Evolutionary conservation across 2,113 vertebrate genomes (phyloP).

Genomic region (Hyperoodon ampullatus): DNA sequence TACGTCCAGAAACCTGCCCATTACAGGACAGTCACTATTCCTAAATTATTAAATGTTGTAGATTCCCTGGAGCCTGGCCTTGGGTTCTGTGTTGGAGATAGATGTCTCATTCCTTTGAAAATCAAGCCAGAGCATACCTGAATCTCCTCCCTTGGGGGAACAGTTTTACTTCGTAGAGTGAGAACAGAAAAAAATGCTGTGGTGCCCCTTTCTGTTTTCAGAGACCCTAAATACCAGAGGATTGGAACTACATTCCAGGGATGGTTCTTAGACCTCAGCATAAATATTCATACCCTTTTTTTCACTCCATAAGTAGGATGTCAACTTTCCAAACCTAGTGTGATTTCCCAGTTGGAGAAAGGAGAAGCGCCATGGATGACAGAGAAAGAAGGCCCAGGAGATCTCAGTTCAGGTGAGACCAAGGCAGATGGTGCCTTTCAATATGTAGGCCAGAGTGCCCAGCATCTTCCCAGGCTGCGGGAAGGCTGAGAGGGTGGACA

Average conservation of each 20-base stretch:
- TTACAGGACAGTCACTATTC: neutral
- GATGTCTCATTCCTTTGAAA: slow-evolving; percentile 17
- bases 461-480: neutral
- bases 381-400: slow-evolving; percentile 38
- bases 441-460: neutral
- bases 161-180: neutral
- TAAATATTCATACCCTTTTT: slow-evolving; percentile 16
- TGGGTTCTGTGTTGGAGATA: neutral
- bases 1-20: neutral
- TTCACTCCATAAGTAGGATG: slow-evolving; percentile 60
- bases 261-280: neutral
- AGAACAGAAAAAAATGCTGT: neutral
- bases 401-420: slow-evolving; percentile 63
- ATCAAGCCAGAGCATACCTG: neutral
- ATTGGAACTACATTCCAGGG: neutral
- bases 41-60: neutral
- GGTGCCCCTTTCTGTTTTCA: neutral
- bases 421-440: neutral
- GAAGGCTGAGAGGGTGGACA: neutral
- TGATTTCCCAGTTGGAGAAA: slow-evolving; percentile 77
- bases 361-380: slow-evolving; percentile 72
- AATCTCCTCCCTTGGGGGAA: neutral
- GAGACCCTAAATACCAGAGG: neutral
- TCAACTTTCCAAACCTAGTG: slow-evolving; percentile 69
- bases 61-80: neutral